These are phyloP conservation scores for Columba janthina DNA, from an alignment of 2,113 vertebrate species.

Conservation along the genomic window DNA sequence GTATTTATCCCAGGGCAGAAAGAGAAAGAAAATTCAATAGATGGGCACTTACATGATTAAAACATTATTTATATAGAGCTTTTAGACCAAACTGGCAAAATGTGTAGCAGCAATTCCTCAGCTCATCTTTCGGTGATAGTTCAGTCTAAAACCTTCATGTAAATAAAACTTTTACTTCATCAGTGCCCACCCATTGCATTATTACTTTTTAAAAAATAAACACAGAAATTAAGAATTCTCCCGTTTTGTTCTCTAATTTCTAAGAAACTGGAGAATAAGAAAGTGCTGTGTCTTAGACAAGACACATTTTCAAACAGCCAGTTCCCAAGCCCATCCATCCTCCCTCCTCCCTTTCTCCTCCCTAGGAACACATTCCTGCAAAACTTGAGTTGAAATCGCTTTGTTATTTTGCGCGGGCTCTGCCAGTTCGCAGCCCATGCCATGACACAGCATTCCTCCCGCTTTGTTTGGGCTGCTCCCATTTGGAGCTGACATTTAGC, in stretches of 20 bases:
- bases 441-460: slow-evolving; percentile 1
- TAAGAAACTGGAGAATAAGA: not conserved
- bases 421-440: not conserved
- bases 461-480: not conserved
- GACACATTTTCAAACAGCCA: not conserved
- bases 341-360: not conserved
- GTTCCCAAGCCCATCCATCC: not conserved
- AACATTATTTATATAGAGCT: not conserved
- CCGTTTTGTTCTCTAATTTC: not conserved
- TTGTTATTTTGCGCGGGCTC: not conserved
- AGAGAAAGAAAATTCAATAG: not conserved
- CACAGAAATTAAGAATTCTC: not conserved
- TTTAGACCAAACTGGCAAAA: not conserved
- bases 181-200: not conserved
- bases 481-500: slow-evolving; percentile 21
- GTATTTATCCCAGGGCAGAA: not conserved
- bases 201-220: not conserved
- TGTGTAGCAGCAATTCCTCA: not conserved
- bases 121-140: not conserved
- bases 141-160: not conserved
- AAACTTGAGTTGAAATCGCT: not conserved
- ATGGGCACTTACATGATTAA: not conserved
- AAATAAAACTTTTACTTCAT: not conserved
- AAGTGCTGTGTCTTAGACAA: not conserved
- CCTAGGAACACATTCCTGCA: not conserved